Conservation (phyloP, 2,797 vertebrate genomes). For the Labeo calbasu region DNA sequence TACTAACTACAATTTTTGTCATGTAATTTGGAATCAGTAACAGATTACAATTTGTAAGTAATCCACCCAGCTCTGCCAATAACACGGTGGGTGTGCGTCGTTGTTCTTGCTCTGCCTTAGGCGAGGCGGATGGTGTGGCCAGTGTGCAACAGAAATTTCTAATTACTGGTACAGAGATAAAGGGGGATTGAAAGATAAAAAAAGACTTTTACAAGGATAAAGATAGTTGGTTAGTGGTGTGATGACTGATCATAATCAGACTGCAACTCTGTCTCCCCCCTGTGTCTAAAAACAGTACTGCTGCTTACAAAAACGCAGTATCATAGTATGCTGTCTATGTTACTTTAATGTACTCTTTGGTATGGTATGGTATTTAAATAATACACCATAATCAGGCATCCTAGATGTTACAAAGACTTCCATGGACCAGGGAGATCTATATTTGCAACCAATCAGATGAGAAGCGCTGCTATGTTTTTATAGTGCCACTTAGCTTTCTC, state of each 20-base stretch:
- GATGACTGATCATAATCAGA: not conserved
- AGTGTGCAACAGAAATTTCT: constrained; percentile 47
- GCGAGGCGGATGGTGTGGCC: constrained; percentile 35
- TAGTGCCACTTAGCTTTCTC: not conserved
- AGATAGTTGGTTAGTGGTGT: not conserved
- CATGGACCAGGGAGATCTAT: not conserved
- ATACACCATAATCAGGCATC: not conserved
- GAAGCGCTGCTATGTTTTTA: not conserved
- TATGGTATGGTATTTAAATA: not conserved
- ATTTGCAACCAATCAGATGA: not conserved
- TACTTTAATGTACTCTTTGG: not conserved
- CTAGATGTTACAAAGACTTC: not conserved
- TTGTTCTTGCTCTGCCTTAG: constrained; percentile 32
- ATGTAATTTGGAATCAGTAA: too few species aligned
- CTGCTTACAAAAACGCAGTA: not conserved
- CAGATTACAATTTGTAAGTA: too few species aligned
- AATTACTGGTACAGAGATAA: constrained; percentile 46
- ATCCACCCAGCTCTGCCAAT: too few species aligned
- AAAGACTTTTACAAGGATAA: constrained; percentile 12
- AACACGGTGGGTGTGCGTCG: constrained; percentile 5
- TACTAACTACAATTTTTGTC: too few species aligned
- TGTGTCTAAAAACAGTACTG: constrained; percentile 18
- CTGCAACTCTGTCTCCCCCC: constrained; percentile 55
- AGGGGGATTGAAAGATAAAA: constrained; percentile 27
- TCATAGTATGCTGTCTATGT: not conserved